A percentile compares a stretch with the other conserved stretches of the same genome.
These are phyloP conservation scores for Zaprionus inermis DNA, from an alignment of 1,140 invertebrate species.

Conservation along the genomic window DNA sequence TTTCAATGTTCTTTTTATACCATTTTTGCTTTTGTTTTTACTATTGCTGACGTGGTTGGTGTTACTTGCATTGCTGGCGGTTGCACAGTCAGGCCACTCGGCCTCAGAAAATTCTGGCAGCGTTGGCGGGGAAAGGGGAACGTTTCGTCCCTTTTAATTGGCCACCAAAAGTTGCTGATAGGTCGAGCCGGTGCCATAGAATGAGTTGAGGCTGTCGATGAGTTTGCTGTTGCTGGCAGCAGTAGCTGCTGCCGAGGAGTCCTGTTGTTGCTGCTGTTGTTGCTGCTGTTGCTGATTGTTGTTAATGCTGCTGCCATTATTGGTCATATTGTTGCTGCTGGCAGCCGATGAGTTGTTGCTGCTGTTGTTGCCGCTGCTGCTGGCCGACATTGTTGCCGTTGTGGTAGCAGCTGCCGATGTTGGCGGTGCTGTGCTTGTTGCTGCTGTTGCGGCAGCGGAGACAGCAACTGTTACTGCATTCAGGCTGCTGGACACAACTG, in stretches of 20 bases:
- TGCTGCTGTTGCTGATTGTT: constrained; percentile 33
- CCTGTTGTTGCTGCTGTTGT: constrained; percentile 24
- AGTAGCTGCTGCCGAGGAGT: constrained; percentile 31
- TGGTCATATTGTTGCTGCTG: background rate
- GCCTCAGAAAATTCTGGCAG: background rate
- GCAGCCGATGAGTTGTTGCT: constrained; percentile 20
- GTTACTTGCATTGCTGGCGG: background rate
- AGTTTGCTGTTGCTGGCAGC: constrained; percentile 67
- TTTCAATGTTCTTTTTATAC: constrained; percentile 7
- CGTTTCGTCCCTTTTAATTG: constrained; percentile 61
- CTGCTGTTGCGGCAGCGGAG: constrained; percentile 6
- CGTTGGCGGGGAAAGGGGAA: background rate
- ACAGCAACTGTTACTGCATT: background rate
- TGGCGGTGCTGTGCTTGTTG: constrained; percentile 5
- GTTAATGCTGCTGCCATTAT: constrained; percentile 27
- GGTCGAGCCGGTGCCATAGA: constrained; percentile 72
- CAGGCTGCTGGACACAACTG: background rate
- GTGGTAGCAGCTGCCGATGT: background rate
- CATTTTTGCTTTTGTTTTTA: background rate
- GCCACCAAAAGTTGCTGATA: constrained; percentile 83
- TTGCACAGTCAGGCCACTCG: background rate
- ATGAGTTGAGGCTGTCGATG: constrained; percentile 82
- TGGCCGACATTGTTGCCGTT: background rate
- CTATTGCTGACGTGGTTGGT: background rate
- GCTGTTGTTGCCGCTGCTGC: constrained; percentile 52